Percentiles rank a stretch among this genome's conserved stretches.
Conservation (phyloP, 2,888 invertebrate species). For the Tiliacea citrago region DNA sequence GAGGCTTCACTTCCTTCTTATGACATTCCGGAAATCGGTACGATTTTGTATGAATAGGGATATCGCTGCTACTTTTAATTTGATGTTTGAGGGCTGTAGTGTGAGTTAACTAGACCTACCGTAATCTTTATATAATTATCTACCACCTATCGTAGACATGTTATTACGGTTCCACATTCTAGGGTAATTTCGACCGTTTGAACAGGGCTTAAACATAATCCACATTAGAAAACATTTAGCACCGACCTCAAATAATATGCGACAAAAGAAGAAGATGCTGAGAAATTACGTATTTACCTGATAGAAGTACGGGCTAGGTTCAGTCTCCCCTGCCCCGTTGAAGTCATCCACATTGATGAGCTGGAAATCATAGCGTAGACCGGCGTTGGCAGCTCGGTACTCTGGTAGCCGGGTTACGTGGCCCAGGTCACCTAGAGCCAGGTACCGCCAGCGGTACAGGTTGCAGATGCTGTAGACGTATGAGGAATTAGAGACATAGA, state of each 20-base stretch:
- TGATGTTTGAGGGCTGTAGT: no score
- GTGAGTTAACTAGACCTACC: no score
- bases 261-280: background rate
- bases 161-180: no score
- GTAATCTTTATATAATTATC: no score
- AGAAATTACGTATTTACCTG: constrained; percentile 92
- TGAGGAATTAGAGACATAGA: background rate
- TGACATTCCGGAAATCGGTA: no score
- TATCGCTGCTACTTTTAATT: no score
- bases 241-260: background rate
- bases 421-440: constrained; percentile 97
- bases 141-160: no score
- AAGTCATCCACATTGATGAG: constrained; percentile 99
- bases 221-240: background rate
- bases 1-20: no score
- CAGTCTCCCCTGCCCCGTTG: constrained; percentile 98
- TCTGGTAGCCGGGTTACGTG: constrained; percentile 96
- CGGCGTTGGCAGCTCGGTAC: constrained; percentile 97
- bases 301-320: constrained; percentile 99
- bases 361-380: constrained; percentile 98
- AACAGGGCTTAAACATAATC: no score
- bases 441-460: constrained; percentile 99
- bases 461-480: constrained; percentile 94
- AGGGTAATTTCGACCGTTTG: no score
- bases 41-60: no score